phyloP scores from a whole-genome alignment of 2,797 vertebrate species.

The Cynopterus sphinx region DNA sequence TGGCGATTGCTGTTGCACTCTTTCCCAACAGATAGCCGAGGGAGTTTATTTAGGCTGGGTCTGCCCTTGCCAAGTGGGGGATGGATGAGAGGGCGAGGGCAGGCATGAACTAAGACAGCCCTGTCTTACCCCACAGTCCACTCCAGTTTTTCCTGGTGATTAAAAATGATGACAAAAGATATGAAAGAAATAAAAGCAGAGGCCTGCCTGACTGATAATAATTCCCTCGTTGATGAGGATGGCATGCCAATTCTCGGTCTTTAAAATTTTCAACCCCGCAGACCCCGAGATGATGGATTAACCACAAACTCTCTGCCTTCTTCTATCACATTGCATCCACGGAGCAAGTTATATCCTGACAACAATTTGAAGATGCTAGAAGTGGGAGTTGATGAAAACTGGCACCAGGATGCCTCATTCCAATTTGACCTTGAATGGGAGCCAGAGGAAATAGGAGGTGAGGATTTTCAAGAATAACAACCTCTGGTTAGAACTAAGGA shows the following conservation, averaged over 20 bases:
- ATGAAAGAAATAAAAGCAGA: background rate
- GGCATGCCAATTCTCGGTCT: background rate
- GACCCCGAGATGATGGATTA: background rate
- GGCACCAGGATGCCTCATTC: background rate
- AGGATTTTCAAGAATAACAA: conserved; percentile 6
- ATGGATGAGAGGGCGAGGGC: background rate
- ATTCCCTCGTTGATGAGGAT: conserved; percentile 1
- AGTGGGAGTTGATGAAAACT: background rate
- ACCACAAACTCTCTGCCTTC: conserved; percentile 37
- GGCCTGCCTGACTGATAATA: background rate
- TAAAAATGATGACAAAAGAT: conserved; percentile 53
- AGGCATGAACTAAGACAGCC: background rate
- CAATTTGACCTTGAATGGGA: conserved; percentile 18
- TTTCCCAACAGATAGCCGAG: conserved; percentile 26
- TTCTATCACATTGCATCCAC: background rate
- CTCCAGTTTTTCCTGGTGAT: conserved; percentile 30
- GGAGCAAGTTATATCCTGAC: conserved; percentile 47
- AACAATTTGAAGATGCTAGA: background rate
- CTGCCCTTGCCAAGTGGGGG: background rate
- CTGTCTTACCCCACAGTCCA: background rate
- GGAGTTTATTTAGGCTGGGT: background rate
- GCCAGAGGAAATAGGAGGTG: background rate
- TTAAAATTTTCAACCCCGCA: conserved; percentile 1
- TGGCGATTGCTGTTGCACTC: background rate
- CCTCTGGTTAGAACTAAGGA: background rate